Base-by-base conservation (phyloP, 2,113 vertebrate species). In the Irena cyanogastra region DNA sequence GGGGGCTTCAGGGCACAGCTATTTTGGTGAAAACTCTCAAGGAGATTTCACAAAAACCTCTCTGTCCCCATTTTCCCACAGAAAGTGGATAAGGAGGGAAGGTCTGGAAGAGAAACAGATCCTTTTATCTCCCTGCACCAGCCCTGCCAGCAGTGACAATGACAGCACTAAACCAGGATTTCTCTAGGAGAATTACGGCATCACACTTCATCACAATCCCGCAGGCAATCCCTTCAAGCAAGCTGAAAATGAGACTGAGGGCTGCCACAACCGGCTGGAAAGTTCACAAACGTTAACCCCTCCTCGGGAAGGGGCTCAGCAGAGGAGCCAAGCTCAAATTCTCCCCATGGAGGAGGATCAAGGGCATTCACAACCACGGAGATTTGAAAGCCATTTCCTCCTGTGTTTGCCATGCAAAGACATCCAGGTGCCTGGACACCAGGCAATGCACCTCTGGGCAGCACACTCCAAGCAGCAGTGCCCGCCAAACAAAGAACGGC, bases 71-170 rank as follows among this genome's bases (percentile, higher is more conserved):
- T 83, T 71, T 86, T 81, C 76, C 30, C 44, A 28, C 6, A 60
- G 41, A 69, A 68, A 83, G 68, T 17, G 5, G 47, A 15, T 21
- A 60, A 59, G 37, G 2, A 80, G 18, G 44, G 39, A 81, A 45
- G 21, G 15, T 70, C 27, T 63, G 24, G 42, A 77, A 69, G 13
- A 72, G 30, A 85, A 94, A 28, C 44, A 74, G 45, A 88, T 90
- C 60, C 83, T 45, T 95, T 86, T 84, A 74, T 83, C 79, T 95
- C 61, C 27, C 76, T 16, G 52, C 35, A 89, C 31, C 83, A 93
- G 76, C 72, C 80, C 85, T 75, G 59, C 50, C 71, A 71, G 83
- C 66, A 53, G 71, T 15, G 7, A 63, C 71, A 86, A 26, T 3
- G 64, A 77, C 23, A 87, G 35, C 44, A 11, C 42, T 23, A 44